phyloP scores from a whole-genome alignment of 1,140 invertebrate species.

The Neoseiulus cucumeris region DNA sequence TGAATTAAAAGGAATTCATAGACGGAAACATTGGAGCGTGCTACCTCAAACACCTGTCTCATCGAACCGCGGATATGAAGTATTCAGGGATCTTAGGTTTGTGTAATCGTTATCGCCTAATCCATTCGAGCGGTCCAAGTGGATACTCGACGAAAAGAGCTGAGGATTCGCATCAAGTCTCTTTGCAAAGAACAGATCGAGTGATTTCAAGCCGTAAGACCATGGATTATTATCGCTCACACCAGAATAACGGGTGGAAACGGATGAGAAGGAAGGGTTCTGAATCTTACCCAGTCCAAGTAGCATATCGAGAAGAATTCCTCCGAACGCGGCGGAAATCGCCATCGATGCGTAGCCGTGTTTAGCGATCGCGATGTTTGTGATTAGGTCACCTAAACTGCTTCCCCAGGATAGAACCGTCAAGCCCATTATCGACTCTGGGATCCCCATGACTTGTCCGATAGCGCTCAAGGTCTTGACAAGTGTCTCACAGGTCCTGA shows the following conservation, averaged over 20 bases:
- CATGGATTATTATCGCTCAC: not conserved
- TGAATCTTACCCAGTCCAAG: not conserved
- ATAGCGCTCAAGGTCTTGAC: not conserved
- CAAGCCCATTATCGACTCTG: conserved; percentile 15
- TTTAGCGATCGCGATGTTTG: conserved; percentile 14
- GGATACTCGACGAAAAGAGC: no score
- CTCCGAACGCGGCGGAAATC: conserved; percentile 15
- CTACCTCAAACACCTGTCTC: no score
- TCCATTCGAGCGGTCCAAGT: no score
- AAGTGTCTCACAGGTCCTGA: not conserved
- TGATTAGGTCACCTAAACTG: conserved; percentile 16
- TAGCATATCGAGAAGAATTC: conserved; percentile 15
- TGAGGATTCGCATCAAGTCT: no score
- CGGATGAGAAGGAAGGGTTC: not conserved
- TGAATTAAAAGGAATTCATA: no score
- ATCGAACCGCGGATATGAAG: no score
- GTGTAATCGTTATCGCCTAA: no score
- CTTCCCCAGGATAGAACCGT: conserved; percentile 16
- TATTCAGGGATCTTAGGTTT: no score
- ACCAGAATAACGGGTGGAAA: not conserved
- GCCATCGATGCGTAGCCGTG: conserved; percentile 17
- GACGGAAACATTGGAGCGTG: no score
- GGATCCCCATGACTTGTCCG: not conserved
- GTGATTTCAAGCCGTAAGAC: not conserved
- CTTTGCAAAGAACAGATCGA: no score